Base-by-base conservation (phyloP, 2,888 invertebrate species). In the Ectemnius continuus region DNA sequence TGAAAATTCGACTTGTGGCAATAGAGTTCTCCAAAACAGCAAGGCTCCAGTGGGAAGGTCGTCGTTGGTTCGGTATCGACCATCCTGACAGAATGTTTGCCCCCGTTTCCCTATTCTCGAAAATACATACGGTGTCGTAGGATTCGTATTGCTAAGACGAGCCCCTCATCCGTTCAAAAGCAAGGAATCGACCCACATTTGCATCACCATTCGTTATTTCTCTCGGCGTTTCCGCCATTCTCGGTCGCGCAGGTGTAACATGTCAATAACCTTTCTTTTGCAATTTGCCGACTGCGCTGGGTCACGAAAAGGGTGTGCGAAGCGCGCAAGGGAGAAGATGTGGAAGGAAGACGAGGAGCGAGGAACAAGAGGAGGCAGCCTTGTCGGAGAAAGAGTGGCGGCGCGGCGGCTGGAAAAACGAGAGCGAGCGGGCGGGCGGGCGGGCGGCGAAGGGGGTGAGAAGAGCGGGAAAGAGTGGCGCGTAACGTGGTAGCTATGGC, bases 241-340 rank as follows among this genome's bases (percentile, higher is more conserved):
- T 70, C 70, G 69, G 75, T 71, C 82, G 70, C 80, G 67, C 79
- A 83, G 83, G 84, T 81, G 83, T 79, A 79, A 62, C 60, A 69
- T 73, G 75, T 68, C 84, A 83, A 85, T 87, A 87, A 84, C 84
- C 85, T 85, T 76, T 67, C 73, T 81, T 80, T 71, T 61, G 46
- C 66, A 67, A 26, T 67, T 75, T 72, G 62, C 66, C 59, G 61
- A 70, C 59, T 67, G 72, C 63, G 65, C 69, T 60, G 59, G 4
- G 36, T 26, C 47, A 61, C 46, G 36, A 46, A 63, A 47, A 72
- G 57, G 73, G 16, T 61, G 72, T 58, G 57, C 60, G 18, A 18
- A 61, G 36, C 52, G 11, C 61, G 20, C 16, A 18, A 62, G 28
- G 23, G 23, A 16, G 45, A 48, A 61, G 45, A 47, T 26, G 36